Percentiles rank a stretch among this genome's conserved stretches.
Conservation (phyloP, 1,140 invertebrate genomes). For the Meloidogyne floridensis region DNA sequence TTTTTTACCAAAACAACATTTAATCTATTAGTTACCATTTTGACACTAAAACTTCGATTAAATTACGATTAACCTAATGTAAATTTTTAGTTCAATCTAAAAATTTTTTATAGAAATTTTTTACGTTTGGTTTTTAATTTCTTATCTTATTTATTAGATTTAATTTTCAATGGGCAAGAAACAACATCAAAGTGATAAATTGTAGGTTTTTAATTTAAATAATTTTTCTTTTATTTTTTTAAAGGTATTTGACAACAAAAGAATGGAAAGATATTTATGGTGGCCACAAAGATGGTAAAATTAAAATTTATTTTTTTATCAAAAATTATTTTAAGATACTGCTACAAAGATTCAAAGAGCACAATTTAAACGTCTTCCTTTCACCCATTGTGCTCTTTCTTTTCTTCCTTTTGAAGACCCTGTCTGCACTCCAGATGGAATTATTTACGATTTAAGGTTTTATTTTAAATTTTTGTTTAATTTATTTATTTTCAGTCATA, state of each 20-base stretch:
- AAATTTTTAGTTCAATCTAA: too few species aligned
- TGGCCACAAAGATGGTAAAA: slow-evolving; percentile 62
- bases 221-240: slow-evolving; percentile 25
- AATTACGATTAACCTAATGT: too few species aligned
- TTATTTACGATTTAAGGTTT: slow-evolving; percentile 79
- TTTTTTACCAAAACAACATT: too few species aligned
- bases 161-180: slow-evolving; percentile 29
- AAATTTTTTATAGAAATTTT: too few species aligned
- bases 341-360: slow-evolving; percentile 66
- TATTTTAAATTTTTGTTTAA: background rate
- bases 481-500: slow-evolving; percentile 68
- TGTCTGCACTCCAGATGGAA: slow-evolving; percentile 81
- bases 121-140: background rate
- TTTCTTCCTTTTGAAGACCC: slow-evolving; percentile 89
- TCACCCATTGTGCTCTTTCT: slow-evolving; percentile 78
- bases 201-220: slow-evolving; percentile 31
- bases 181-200: slow-evolving; percentile 65
- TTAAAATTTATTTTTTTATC: background rate
- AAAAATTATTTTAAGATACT: slow-evolving; percentile 47
- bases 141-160: background rate
- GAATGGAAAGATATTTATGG: slow-evolving; percentile 64
- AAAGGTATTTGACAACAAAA: slow-evolving; percentile 57
- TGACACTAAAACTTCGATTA: too few species aligned
- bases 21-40: too few species aligned
- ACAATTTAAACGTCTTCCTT: slow-evolving; percentile 86